Base-by-base conservation (phyloP, 1,140 invertebrate species). In the Leguminivora glycinivorella region DNA sequence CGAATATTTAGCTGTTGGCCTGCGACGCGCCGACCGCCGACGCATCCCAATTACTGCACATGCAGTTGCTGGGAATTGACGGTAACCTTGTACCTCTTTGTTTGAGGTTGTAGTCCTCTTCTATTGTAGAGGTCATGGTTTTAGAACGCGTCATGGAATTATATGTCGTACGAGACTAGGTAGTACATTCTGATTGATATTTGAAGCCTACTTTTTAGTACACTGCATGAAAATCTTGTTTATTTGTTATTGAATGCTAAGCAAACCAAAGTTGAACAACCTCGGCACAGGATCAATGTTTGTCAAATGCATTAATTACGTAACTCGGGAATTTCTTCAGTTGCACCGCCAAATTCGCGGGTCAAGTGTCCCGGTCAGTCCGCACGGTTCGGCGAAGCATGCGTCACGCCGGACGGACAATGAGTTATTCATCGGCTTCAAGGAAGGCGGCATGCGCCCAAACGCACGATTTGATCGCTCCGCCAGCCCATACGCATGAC, bases 351-450 rank as follows among this genome's bases (percentile, higher is more conserved):
- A 76, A 81, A 82, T 83, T 83, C 82, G 72, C 79, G 83, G 83
- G 85, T 86, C 82, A 85, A 78, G 76, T 82, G 85, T 89, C 78
- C 85, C 87, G 85, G 84, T 85, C 82, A 88, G 75, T 87, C 83
- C 82, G 86, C 79, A 78, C 79, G 81, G 70, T 89, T 89, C 89
- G 78, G 74, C 80, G 89, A 89, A 89, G 68, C 80, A 79, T 88
- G 87, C 87, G 89, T 91, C 89, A 91, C 82, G 83, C 77, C 84
- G 83, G 81, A 84, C 83, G 84, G 70, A 89, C 89, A 91, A 91
- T 91, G 89, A 87, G 87, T 91, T 91, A 91, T 90, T 91, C 89
- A 91, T 91, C 83, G 85, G 79, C 81, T 89, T 91, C 87, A 85
- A 78, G 73, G 83, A 87, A 91, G 81, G 83, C 84, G 89, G 87